phyloP scores from a whole-genome alignment of 2,797 vertebrate genomes.

The Nyctalus aviator region DNA sequence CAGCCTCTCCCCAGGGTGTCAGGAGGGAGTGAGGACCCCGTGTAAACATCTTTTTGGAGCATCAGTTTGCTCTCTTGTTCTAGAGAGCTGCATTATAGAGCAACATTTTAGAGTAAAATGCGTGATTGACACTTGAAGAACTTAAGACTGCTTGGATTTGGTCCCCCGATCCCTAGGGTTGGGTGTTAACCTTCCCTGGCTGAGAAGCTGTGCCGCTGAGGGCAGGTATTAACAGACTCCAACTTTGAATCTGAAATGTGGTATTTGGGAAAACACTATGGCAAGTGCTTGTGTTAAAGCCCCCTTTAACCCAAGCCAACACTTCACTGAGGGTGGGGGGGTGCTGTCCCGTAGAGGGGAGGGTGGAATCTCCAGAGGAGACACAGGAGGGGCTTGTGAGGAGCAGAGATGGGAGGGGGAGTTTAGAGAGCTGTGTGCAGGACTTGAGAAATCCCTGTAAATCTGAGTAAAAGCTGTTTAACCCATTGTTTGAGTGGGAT shows the following conservation, averaged over 20 bases:
- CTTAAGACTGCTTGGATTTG: not conserved
- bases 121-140: not conserved
- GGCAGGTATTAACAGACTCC: not conserved
- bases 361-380: not conserved
- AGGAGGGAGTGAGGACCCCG: not conserved
- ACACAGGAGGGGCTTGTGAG: not conserved
- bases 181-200: not conserved
- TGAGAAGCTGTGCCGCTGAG: not conserved
- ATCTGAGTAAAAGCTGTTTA: not conserved
- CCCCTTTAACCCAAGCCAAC: not conserved
- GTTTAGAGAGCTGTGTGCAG: not conserved
- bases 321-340: not conserved
- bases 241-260: not conserved
- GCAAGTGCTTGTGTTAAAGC: not conserved
- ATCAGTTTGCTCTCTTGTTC: not conserved
- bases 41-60: not conserved
- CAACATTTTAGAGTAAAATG: conserved; percentile 9
- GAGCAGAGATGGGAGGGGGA: too few species aligned
- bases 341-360: not conserved
- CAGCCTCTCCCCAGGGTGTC: not conserved
- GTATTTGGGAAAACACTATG: not conserved
- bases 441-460: not conserved
- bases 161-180: not conserved
- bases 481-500: not conserved
- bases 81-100: not conserved